Base-by-base conservation (phyloP, 2,888 invertebrate genomes). In the Boloria euphrosyne region DNA sequence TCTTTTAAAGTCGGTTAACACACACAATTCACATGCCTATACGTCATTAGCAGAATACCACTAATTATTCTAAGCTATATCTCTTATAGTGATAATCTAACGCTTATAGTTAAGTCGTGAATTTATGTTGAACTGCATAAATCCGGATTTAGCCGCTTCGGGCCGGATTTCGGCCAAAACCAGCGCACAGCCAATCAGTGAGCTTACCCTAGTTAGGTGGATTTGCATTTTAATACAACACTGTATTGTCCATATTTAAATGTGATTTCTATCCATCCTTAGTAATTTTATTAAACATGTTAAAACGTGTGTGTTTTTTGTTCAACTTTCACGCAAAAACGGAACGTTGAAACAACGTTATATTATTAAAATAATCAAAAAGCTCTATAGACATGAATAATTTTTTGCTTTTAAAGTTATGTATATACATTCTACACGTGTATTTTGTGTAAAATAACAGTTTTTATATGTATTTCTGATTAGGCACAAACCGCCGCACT, bases 101-200 rank as follows among this genome's bases (percentile, higher is more conserved):
- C 66, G 55, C 46, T 68, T 64, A 57, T 66, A 57, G 66, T 71
- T 71, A 74, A 74, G 71, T 65, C 73, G 67, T 52, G 70, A 79
- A 80, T 82, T 80, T 80, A 82, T 80, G 75, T 78, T 73, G 74
- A 80, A 81, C 79, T 79, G 79, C 79, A 80, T 77, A 80, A 78
- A 82, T 81, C 81, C 78, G 71, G 79, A 72, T 80, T 81, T 76
- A 83, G 76, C 77, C 76, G 71, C 72, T 74, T 69, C 72, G 67
- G 68, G 71, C 73, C 74, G 78, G 81, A 80, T 83, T 80, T 77
- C 65, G 75, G 74, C 71, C 73, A 67, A 67, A 73, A 69, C 78
- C 77, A 74, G 76, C 71, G 63, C 68, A 70, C 72, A 67, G 71
- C 80, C 80, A 82, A 83, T 84, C 79, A 79, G 76, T 73, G 74